Base-by-base conservation (phyloP, 1,140 invertebrate genomes). In the Callitettix versicolor region DNA sequence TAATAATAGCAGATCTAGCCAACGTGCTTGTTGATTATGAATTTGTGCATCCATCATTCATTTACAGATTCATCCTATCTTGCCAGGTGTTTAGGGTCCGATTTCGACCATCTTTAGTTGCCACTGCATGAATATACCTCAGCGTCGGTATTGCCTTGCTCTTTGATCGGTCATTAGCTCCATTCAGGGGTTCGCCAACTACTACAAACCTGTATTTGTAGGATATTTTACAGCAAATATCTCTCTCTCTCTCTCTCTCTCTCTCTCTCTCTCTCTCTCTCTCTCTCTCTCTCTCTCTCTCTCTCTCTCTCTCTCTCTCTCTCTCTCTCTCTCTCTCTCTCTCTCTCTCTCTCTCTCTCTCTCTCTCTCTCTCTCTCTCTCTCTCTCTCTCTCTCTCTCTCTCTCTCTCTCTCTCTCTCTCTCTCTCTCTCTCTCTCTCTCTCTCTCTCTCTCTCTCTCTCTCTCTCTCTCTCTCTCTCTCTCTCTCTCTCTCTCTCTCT, bases 301-400 rank as follows among this genome's bases (percentile, higher is more conserved):
- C 18, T 14, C 14, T 43, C 41, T 43, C 41, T 43, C 41, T 43
- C 41, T 43, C 41, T 43, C 41, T 43, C 41, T 43, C 41, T 43
- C 41, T 43, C 41, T 43, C 41, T 43, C 41, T 43, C 41, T 43
- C 41, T 43, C 41, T 43, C 41, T 43, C 41, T 43, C 41, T 43
- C 41, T 43, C 41, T 43, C 41, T 43, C 41, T 43, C 41, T 43
- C 41, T 43, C 41, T 43, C 41, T 43, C 41, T 43, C 41, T 43
- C 41, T 43, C 41, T 43, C 41, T 43, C 41, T 43, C 41, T 43
- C 41, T 43, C 41, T 43, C 41, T 43, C 41, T 43, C 41, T 43
- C 41, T 43, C 41, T 43, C 41, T 43, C 41, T 43, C 41, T 43
- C 41, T 43, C 41, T 43, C 41, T 43, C 41, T 43, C 41, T 43